These are phyloP conservation scores for Tiphia femorata DNA, from an alignment of 2,888 invertebrate genomes.

Conservation along the genomic window DNA sequence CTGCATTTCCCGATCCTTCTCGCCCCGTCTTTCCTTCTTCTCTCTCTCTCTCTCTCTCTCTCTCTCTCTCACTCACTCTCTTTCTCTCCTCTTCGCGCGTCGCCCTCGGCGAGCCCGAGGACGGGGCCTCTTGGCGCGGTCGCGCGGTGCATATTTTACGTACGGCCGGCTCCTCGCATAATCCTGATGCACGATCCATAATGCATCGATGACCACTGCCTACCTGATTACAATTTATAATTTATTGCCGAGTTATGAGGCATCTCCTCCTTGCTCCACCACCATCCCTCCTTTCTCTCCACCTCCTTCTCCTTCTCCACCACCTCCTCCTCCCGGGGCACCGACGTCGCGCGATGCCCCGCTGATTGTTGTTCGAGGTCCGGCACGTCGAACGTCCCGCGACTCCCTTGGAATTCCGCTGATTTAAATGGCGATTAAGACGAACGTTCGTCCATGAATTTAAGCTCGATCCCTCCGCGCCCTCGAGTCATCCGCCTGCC, in stretches of 20 bases:
- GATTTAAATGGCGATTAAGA: constrained; percentile 32
- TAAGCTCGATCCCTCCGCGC: too few relatives aligned
- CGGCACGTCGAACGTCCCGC: constrained; percentile 17
- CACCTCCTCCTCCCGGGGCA: background rate
- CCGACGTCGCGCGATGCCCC: too few relatives aligned
- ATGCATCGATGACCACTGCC: constrained; percentile 49
- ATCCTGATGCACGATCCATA: constrained; percentile 44
- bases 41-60: too few relatives aligned
- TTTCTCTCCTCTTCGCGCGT: too few relatives aligned
- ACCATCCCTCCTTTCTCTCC: background rate
- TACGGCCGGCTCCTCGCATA: constrained; percentile 22
- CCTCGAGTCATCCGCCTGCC: too few relatives aligned
- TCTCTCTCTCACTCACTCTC: too few relatives aligned
- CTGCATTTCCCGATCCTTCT: too few relatives aligned
- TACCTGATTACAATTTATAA: constrained; percentile 53
- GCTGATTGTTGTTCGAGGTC: constrained; percentile 28
- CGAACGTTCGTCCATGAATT: constrained; percentile 26
- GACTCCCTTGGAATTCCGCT: constrained; percentile 21
- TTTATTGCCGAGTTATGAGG: constrained; percentile 52
- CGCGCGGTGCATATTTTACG: constrained; percentile 25
- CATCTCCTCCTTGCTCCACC: constrained; percentile 2
- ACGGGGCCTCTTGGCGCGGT: too few relatives aligned
- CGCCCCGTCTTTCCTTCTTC: too few relatives aligned
- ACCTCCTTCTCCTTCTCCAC: background rate
- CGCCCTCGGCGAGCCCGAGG: too few relatives aligned